These are phyloP conservation scores for Silurus lanzhouensis DNA, from an alignment of 2,797 vertebrate genomes.

Conservation along the genomic window DNA sequence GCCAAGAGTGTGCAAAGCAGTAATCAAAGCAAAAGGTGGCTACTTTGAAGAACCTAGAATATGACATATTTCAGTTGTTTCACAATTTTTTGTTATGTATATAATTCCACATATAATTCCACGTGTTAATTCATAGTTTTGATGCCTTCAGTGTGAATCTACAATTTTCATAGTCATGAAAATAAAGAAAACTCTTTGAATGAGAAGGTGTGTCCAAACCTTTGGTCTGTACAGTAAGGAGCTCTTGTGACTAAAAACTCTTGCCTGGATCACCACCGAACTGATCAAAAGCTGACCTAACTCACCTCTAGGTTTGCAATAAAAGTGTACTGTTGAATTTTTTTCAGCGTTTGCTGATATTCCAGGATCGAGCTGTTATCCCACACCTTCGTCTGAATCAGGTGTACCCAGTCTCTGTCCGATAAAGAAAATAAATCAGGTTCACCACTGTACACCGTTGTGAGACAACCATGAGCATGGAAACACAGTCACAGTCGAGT, in stretches of 20 bases:
- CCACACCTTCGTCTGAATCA: constrained; percentile 29
- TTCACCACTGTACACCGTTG: neutral
- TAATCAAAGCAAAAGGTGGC: no score
- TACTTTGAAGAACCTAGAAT: no score
- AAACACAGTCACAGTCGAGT: neutral
- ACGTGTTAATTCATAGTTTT: no score
- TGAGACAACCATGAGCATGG: neutral
- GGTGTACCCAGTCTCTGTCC: constrained; percentile 45
- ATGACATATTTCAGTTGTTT: no score
- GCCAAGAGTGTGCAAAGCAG: no score
- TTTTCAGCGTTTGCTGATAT: constrained; percentile 64
- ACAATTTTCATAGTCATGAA: no score
- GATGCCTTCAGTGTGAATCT: no score
- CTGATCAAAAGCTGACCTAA: neutral
- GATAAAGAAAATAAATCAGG: neutral
- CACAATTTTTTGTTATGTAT: no score
- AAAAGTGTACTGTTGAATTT: constrained; percentile 37
- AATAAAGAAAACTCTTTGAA: no score
- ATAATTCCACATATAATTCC: no score
- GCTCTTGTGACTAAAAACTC: neutral
- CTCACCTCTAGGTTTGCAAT: constrained; percentile 54
- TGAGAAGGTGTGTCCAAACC: no score
- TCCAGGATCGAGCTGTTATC: constrained; percentile 43
- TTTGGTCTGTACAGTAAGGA: no score
- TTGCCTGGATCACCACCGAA: neutral